Conservation (phyloP, 1,140 invertebrate genomes). For the Geopemphigus sp. region DNA sequence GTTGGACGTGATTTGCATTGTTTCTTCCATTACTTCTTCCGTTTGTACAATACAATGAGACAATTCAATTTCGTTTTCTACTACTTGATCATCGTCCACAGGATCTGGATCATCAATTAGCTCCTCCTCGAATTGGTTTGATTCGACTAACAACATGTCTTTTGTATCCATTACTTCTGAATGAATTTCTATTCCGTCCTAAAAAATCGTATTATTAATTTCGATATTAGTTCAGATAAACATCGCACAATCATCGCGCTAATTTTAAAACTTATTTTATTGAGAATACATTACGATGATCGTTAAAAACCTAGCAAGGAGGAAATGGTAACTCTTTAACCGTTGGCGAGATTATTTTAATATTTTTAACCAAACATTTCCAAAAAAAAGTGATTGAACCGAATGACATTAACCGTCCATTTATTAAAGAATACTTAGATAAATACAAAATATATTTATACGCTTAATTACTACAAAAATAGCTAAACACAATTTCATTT, state of each 20-base stretch:
- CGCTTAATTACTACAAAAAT: too few species aligned
- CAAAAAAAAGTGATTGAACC: too few species aligned
- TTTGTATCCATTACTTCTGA: constrained; percentile 6
- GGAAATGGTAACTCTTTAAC: neutral
- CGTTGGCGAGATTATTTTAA: neutral
- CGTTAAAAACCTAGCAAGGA: too few species aligned
- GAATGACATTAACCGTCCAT: neutral
- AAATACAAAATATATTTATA: too few species aligned
- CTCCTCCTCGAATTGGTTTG: constrained; percentile 18
- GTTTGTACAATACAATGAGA: constrained; percentile 31
- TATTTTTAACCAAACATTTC: too few species aligned
- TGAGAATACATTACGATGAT: too few species aligned
- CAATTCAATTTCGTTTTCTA: constrained; percentile 44
- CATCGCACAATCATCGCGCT: neutral
- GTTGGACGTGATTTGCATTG: neutral
- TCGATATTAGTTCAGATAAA: neutral
- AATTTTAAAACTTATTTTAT: too few species aligned
- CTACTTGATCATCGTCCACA: constrained; percentile 2
- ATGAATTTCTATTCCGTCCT: neutral
- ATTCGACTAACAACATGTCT: constrained; percentile 22
- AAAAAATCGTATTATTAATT: neutral
- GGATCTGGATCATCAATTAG: constrained; percentile 27
- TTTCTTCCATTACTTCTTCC: constrained; percentile 21
- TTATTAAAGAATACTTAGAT: too few species aligned
- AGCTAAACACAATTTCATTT: too few species aligned